Percentiles rank a stretch among this genome's conserved stretches.
phyloP scores from a whole-genome alignment of 2,797 vertebrate species.

The Dendrocincla tyrannina region DNA sequence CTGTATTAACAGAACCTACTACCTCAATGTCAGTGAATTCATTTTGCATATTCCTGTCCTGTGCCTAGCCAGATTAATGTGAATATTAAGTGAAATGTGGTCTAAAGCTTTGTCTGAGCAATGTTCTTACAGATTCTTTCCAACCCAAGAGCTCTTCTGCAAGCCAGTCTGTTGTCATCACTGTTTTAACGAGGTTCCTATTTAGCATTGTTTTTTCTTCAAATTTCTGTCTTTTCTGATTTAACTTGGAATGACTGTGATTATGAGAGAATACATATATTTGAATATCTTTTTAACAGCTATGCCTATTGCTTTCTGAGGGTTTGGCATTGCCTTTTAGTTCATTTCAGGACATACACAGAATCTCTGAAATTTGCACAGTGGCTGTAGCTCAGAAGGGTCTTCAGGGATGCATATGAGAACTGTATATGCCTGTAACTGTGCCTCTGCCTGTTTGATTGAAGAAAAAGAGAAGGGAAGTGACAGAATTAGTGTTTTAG shows the following conservation, averaged over 20 bases:
- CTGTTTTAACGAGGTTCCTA: conserved; percentile 11
- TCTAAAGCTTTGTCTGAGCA: not conserved
- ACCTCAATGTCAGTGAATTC: not conserved
- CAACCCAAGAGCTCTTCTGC: conserved; percentile 4
- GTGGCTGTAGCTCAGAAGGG: not conserved
- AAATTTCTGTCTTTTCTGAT: conserved; percentile 1
- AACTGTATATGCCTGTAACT: not conserved
- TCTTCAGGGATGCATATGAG: not conserved
- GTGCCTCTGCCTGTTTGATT: not conserved
- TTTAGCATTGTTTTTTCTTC: not conserved
- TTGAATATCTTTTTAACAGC: conserved; percentile 46
- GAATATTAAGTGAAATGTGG: not conserved
- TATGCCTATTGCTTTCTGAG: not conserved
- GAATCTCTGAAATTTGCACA: not conserved
- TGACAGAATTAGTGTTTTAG: not conserved
- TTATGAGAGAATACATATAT: not conserved
- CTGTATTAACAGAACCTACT: not conserved
- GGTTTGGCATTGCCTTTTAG: not conserved
- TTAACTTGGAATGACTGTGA: conserved; percentile 18
- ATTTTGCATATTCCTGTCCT: not conserved
- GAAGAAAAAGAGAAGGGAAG: not conserved
- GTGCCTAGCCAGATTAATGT: not conserved
- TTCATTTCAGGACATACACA: not conserved
- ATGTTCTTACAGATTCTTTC: not conserved
- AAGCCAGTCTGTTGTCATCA: not conserved